A percentile compares a stretch with the other conserved stretches of the same genome.
Conservation (phyloP, 2,888 invertebrate species). For the Clivina fossor region DNA sequence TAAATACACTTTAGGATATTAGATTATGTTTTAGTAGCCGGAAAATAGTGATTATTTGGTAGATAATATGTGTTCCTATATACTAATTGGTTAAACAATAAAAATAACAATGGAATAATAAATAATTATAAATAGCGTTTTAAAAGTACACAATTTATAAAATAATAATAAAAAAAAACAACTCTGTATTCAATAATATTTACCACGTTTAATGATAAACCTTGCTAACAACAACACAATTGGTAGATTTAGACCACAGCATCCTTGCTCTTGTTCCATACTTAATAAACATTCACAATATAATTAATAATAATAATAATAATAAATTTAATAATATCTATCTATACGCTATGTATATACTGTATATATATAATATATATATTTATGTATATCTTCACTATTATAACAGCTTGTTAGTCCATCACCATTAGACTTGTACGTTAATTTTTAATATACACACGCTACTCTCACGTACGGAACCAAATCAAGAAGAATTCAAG, state of each 20-base stretch:
- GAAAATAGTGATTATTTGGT: too few species aligned
- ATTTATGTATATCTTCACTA: constrained; percentile 22
- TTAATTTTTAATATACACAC: constrained; percentile 6
- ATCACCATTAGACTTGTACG: constrained; percentile 31
- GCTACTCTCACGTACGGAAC: constrained; percentile 2
- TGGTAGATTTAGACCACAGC: constrained; percentile 28
- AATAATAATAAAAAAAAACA: too few species aligned
- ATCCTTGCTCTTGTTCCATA: constrained; percentile 24
- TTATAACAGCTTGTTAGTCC: constrained; percentile 31
- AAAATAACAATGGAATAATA: too few species aligned
- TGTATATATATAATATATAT: constrained; percentile 29
- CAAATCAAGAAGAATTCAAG: too few species aligned
- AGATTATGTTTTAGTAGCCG: too few species aligned
- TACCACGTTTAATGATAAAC: constrained; percentile 33
- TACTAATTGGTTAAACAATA: too few species aligned
- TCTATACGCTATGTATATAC: constrained; percentile 29
- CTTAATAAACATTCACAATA: constrained; percentile 24
- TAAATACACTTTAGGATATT: too few species aligned
- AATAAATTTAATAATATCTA: constrained; percentile 29
- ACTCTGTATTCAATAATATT: constrained; percentile 34
- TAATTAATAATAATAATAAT: constrained; percentile 23
- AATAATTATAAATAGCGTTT: too few species aligned
- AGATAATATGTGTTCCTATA: too few species aligned
- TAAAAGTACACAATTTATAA: too few species aligned
- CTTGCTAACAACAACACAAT: constrained; percentile 31